Percentiles rank a stretch among this genome's conserved stretches.
Evolutionary conservation across 2,113 vertebrate genomes (phyloP).

Genomic region (Phalacrocorax carbo): DNA sequence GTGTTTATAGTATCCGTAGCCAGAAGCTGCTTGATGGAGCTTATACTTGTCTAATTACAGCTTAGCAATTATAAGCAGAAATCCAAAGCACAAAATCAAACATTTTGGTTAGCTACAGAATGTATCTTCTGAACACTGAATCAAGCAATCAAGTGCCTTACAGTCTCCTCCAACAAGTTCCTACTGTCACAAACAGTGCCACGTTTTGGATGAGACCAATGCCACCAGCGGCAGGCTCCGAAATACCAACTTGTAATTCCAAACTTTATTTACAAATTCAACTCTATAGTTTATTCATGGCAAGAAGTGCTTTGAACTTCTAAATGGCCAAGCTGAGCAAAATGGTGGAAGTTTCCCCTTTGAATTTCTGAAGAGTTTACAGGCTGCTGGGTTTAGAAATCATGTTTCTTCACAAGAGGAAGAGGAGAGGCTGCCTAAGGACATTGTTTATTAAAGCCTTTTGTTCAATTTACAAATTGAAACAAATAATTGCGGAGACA

Average conservation of each 20-base stretch:
- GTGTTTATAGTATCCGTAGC: background rate
- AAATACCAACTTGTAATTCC: background rate
- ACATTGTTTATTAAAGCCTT: conserved; percentile 77
- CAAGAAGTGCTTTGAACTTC: conserved; percentile 24
- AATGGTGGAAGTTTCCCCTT: conserved; percentile 14
- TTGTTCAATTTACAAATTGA: conserved; percentile 80
- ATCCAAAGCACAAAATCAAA: conserved; percentile 8
- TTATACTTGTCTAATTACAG: conserved; percentile 1
- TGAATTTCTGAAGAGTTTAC: conserved; percentile 11
- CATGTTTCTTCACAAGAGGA: conserved; percentile 18
- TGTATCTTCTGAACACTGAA: background rate
- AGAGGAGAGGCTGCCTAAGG: conserved; percentile 62
- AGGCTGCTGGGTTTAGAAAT: conserved; percentile 28
- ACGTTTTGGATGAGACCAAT: background rate
- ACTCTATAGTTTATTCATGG: background rate
- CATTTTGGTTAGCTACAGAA: background rate
- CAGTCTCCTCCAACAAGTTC: background rate
- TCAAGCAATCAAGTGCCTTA: background rate
- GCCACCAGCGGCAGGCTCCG: background rate
- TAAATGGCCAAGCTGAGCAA: conserved; percentile 32
- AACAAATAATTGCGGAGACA: conserved; percentile 79
- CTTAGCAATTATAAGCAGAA: conserved; percentile 27
- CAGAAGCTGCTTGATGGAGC: conserved; percentile 18
- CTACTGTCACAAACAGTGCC: background rate
- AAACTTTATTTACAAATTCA: conserved; percentile 13